Conservation (phyloP, 2,888 invertebrate genomes). For the Chloroclysta siterata region DNA sequence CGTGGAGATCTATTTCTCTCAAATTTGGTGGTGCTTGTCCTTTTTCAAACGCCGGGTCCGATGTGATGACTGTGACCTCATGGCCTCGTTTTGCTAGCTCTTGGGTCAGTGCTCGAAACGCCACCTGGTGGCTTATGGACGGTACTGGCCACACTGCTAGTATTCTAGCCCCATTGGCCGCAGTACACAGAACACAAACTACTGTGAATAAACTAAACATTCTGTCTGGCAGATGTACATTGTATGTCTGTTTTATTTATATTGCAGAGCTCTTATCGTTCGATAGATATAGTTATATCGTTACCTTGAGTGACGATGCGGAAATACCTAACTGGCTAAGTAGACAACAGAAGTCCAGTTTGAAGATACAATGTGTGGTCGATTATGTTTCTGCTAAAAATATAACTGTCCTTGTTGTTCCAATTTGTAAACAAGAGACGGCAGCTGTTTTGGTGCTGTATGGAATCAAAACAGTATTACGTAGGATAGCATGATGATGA, state of each 20-base stretch:
- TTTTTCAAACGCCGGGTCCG: conserved; percentile 55
- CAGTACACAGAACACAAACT: background rate
- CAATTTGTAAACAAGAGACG: too few species aligned
- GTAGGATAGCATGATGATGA: too few species aligned
- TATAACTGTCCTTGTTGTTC: too few species aligned
- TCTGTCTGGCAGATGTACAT: background rate
- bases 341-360: too few species aligned
- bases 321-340: too few species aligned
- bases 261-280: too few species aligned
- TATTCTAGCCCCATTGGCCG: conserved; percentile 51
- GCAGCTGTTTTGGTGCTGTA: too few species aligned
- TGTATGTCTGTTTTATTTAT: background rate
- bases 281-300: too few species aligned
- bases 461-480: too few species aligned
- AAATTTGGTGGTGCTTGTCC: conserved; percentile 51
- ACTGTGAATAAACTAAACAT: conserved; percentile 7
- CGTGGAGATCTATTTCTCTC: conserved; percentile 63
- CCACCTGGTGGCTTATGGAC: conserved; percentile 63
- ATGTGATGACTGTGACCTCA: conserved; percentile 62
- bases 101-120: conserved; percentile 55
- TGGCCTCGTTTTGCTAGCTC: conserved; percentile 67
- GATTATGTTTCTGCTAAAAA: too few species aligned
- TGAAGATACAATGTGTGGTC: too few species aligned
- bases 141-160: conserved; percentile 57
- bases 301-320: too few species aligned